Base-by-base conservation (phyloP, 64 coral and sea anemone species). In the Porites australiensis region DNA sequence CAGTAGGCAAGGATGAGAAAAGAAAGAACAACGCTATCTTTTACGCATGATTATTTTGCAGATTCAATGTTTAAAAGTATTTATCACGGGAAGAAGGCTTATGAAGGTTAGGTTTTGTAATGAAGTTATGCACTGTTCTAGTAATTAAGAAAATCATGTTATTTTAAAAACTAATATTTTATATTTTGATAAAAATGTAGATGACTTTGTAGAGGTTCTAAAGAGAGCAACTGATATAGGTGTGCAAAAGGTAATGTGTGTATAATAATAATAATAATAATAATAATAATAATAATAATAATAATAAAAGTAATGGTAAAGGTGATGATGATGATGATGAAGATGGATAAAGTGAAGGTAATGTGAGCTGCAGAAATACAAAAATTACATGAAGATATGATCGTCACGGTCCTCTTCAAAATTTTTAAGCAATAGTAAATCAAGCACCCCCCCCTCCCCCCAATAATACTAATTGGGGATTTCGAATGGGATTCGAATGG, bases 31-130 rank as follows among this genome's bases (percentile, higher is more conserved):
- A 37, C 27, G 27, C 27, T 37, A 37, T 37, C 27, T 37, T 37
- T 37, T 37, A 37, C 27, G 1, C 54, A 4, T 57, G 54, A 57
- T 58, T 79, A 45, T 50, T 83, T 63, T 52, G 53, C 22, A 97
- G 95, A 97, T 97, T 78, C 88, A 21, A 83, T 97, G 92, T 97
- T 97, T 53, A 91, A 61, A 82, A 92, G 95, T 10, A 69, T 87
- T 67, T 97, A 97, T 91, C 92, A 74, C 91, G 92, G 78, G 65
- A 97, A 91, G 43, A 92, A 94, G 71, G 95, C 82, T 67, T 92
- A 97, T 13, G 70, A 75, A 93, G 90, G 95, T 89, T 53, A 88
- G 69, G 5, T n/a, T 6, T 5, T 44, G 10, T 9, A 60, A 19
- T 43, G 43, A 50, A 6, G 13, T 13, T 22, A 22, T 55, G 37